Base-by-base conservation (phyloP, 2,888 invertebrate genomes). In the Rhagophthalmus giganteus region DNA sequence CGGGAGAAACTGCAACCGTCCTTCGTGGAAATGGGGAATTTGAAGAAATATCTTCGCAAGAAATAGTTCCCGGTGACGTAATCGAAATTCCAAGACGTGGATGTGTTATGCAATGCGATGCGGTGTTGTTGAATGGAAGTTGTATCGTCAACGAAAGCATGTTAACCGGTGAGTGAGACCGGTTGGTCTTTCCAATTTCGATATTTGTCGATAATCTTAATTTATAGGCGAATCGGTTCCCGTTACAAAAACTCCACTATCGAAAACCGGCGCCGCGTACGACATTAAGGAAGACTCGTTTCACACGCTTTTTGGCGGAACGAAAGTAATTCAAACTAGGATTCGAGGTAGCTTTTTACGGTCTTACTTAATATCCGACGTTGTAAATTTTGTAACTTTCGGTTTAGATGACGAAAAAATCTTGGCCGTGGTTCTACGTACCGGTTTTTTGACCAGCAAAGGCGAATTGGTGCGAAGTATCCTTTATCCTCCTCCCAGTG, bases 141-240 rank as follows among this genome's bases (percentile, higher is more conserved):
- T 94, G 93, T 54, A 91, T 96, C 49, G 82, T 96, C 8, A 95
- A 96, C 69, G 96, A 96, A 77, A 91, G 94, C 63, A 95, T 95
- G 94, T 82, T 97, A 0, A 96, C 96, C 54, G 92, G 91, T 88
- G 65, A 65, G 56, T 32, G 11, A n/a, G 2, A 28, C 9, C 39
- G n/a, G 10, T 1, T 30, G 20, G 42, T 24, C 30, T 35, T 37
- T 11, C 9, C 46, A 33, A 41, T n/a, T n/a, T n/a, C n/a, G n/a
- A n/a, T n/a, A n/a, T n/a, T n/a, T n/a, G n/a, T n/a, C n/a, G n/a
- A n/a, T n/a, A n/a, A n/a, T n/a, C n/a, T n/a, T n/a, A 50, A 24
- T 49, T 65, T 68, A 4, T 67, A 88, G 94, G 91, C 39, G 95
- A 96, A 75, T 94, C 94, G 58, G 93, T 95, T 1, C 94, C 95